These are phyloP conservation scores for Cyrtonyx montezumae DNA, from an alignment of 2,113 vertebrate genomes.

Conservation along the genomic window DNA sequence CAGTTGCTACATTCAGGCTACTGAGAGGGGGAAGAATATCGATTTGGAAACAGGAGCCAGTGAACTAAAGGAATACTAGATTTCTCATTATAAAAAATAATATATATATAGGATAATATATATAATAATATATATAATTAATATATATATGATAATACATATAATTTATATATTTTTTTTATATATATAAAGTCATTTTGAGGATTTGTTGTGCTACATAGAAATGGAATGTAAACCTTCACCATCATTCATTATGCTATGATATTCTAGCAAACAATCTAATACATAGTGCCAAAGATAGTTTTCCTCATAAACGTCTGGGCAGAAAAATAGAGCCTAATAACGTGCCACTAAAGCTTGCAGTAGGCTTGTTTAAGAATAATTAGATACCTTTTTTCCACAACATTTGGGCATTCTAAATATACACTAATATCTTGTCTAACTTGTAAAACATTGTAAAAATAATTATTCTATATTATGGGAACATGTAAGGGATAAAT, in stretches of 20 bases:
- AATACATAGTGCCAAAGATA: neutral
- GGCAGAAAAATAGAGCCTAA: neutral
- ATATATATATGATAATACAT: too few relatives aligned
- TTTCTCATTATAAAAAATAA: neutral
- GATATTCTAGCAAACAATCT: neutral
- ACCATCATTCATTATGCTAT: neutral
- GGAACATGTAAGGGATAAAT: neutral
- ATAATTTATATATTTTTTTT: too few relatives aligned
- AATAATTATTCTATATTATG: neutral
- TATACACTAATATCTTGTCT: neutral
- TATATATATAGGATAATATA: too few relatives aligned
- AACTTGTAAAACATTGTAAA: neutral
- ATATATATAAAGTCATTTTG: neutral
- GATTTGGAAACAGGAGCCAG: slow-evolving; percentile 13
- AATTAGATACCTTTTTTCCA: neutral
- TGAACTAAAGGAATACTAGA: neutral
- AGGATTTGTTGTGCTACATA: slow-evolving; percentile 9
- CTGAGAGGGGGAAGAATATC: slow-evolving; percentile 21
- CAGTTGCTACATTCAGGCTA: neutral
- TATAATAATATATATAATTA: too few relatives aligned
- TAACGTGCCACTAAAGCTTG: neutral
- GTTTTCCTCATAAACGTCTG: neutral
- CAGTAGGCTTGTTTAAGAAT: neutral
- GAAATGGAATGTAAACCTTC: slow-evolving; percentile 34
- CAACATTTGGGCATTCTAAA: neutral